Conservation (phyloP, 37 sponge, comb jelly and placozoan species). For the Aplysina aerophoba region DNA sequence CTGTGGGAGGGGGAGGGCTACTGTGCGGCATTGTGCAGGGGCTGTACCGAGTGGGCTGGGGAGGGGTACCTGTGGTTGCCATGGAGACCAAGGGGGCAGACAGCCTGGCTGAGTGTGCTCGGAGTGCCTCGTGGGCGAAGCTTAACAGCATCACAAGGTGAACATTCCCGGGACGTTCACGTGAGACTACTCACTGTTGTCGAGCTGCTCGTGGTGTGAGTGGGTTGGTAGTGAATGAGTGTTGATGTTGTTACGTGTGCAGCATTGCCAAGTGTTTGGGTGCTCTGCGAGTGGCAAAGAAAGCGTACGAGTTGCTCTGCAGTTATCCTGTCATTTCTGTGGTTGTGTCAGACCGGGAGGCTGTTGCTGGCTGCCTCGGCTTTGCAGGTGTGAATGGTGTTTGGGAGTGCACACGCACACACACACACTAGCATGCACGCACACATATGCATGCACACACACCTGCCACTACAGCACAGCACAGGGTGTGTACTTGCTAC, state of each 20-base stretch:
- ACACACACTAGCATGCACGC: no score
- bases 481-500: no score
- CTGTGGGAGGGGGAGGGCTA: constrained; percentile 91
- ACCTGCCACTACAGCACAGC: no score
- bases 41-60: constrained; percentile 81
- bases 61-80: constrained; percentile 82
- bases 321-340: constrained; percentile 52
- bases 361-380: constrained; percentile 76
- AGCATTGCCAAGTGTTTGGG: constrained; percentile 63
- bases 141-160: constrained; percentile 85
- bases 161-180: background rate
- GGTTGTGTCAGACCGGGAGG: constrained; percentile 76
- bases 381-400: constrained; percentile 55
- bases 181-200: background rate
- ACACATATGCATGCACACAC: no score
- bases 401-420: no score
- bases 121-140: constrained; percentile 59
- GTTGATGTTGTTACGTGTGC: background rate
- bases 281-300: constrained; percentile 70
- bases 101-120: constrained; percentile 74
- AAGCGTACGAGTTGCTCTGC: constrained; percentile 63
- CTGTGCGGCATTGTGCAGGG: constrained; percentile 90
- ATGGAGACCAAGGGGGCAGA: constrained; percentile 93
- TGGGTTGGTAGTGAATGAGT: no score
- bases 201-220: background rate